These are phyloP conservation scores for Neoarius graeffei DNA, from an alignment of 2,113 vertebrate genomes.

Conservation along the genomic window DNA sequence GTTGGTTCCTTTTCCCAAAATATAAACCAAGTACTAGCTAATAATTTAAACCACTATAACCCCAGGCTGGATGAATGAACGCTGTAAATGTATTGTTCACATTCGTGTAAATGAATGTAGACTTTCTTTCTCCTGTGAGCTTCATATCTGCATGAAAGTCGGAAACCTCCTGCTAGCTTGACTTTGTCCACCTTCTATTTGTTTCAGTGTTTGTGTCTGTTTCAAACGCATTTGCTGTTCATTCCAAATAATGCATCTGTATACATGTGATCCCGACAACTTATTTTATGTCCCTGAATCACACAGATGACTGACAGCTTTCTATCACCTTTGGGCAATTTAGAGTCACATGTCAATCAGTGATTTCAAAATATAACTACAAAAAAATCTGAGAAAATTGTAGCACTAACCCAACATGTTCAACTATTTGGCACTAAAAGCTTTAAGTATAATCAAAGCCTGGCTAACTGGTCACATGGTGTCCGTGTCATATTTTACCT, in stretches of 20 bases:
- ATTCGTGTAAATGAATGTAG: background rate
- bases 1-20: background rate
- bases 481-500: slow-evolving; percentile 72
- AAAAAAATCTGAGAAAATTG: background rate
- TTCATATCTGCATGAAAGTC: background rate
- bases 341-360: background rate
- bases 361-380: background rate
- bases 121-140: background rate
- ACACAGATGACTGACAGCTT: background rate
- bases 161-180: background rate
- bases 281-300: background rate
- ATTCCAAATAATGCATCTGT: background rate
- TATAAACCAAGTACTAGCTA: background rate
- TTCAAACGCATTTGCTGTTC: background rate
- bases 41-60: background rate
- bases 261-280: background rate
- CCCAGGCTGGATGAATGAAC: background rate
- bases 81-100: background rate
- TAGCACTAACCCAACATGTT: background rate
- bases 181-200: background rate
- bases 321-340: background rate
- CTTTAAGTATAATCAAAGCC: background rate
- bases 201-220: background rate
- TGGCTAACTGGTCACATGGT: background rate
- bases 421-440: background rate